Base-by-base conservation (phyloP, 2,797 vertebrate species). In the Smutsia temminckii region DNA sequence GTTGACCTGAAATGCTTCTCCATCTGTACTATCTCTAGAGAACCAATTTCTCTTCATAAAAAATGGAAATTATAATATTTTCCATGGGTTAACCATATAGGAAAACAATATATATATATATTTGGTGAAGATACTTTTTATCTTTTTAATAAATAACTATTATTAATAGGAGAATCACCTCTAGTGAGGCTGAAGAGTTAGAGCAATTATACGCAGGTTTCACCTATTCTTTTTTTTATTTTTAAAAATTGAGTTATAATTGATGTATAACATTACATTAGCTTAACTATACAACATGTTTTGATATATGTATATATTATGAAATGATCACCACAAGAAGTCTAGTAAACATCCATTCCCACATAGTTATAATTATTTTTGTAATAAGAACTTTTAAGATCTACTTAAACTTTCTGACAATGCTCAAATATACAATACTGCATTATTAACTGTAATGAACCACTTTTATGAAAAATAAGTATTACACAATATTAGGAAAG, bases 1-100 rank as follows among this genome's bases (percentile, higher is more conserved):
- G 21, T 93, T 81, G 64, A 55, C 78, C 77, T 88, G 57, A 86
- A 92, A 90, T 90, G 18, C 66, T 89, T 86, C 78, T 59, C 29
- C 18, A 25, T 95, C 34, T 21, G 23, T 49, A n/a, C 40, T 51
- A 87, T 42, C 8, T 17, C 40, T 64, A 89, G 59, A 27, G 25
- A 32, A 77, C 23, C 74, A 87, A 61, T 91, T 93, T 93, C 16
- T 51, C 20, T 51, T 79, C 80, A 74, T 37, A 42, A 77, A n/a
- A 77, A 57, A 34, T 64, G 27, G 21, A 81, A 81, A 78, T 53
- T 92, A 17, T 78, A 83, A 42, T 46, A 21, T 80, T 77, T 89
- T 71, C 25, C 37, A n/a, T 59, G 3, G n/a, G 53, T 79, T 72
- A 84, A 55, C 14, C 32, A 69, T 23, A 78, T 71, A 49, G 53